Percentiles rank a stretch among this genome's conserved stretches.
Conservation (phyloP, 2,888 invertebrate species). For the Globia sparganii region DNA sequence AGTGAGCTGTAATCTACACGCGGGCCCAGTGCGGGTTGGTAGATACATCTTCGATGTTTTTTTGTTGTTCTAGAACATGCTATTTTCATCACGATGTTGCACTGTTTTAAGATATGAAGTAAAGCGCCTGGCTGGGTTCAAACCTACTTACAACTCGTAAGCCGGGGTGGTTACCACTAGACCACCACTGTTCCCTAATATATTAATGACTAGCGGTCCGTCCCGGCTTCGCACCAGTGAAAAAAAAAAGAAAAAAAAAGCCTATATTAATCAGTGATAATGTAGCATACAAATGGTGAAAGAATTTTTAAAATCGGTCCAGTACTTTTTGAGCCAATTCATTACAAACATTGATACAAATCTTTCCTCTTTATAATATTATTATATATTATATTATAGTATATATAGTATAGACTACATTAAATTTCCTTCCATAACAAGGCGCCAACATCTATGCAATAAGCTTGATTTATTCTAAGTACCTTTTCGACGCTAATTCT, state of each 20-base stretch:
- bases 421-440: slow-evolving; percentile 6
- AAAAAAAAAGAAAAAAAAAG: too few relatives aligned
- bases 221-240: too few relatives aligned
- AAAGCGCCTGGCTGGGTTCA: neutral
- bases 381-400: too few relatives aligned
- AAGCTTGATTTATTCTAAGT: slow-evolving; percentile 47
- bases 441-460: slow-evolving; percentile 32
- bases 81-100: neutral
- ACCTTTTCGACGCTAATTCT: slow-evolving; percentile 44
- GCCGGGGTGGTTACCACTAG: neutral
- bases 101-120: neutral
- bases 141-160: neutral
- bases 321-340: too few relatives aligned
- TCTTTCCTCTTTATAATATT: too few relatives aligned
- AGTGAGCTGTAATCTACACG: neutral
- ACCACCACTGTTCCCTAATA: neutral
- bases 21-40: neutral
- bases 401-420: too few relatives aligned
- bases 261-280: too few relatives aligned
- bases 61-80: neutral
- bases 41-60: neutral
- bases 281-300: too few relatives aligned
- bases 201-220: too few relatives aligned
- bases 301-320: too few relatives aligned
- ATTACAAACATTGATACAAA: too few relatives aligned